phyloP scores from a whole-genome alignment of 2,113 vertebrate genomes.

The Charadrius vociferus region DNA sequence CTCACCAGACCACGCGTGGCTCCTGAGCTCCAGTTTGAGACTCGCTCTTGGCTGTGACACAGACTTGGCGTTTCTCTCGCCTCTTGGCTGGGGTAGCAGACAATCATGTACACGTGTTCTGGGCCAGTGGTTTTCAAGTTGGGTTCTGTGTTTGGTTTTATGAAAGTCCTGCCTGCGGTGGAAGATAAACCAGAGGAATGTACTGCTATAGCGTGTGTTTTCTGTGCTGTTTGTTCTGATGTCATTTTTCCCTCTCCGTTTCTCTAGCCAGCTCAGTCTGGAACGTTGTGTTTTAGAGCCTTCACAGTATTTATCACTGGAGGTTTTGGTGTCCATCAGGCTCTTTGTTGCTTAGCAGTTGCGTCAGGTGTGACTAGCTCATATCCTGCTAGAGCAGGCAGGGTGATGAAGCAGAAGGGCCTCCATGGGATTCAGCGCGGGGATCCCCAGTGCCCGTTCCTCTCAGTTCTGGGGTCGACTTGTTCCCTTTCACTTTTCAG shows the following conservation, averaged over 20 bases:
- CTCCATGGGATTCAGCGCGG: not conserved
- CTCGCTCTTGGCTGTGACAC: not conserved
- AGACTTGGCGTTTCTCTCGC: not conserved
- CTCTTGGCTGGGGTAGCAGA: not conserved
- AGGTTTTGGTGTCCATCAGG: not conserved
- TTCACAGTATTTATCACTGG: not conserved
- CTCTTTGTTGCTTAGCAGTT: not conserved
- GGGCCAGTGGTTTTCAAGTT: not conserved
- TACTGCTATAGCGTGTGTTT: not conserved
- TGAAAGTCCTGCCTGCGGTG: not conserved
- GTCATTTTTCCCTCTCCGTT: not conserved
- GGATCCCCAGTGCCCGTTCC: not conserved
- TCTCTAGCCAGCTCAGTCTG: not conserved
- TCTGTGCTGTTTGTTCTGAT: not conserved
- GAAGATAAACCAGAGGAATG: not conserved
- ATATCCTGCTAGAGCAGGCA: not conserved
- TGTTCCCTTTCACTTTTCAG: not conserved
- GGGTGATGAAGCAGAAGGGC: not conserved
- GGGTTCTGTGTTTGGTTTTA: not conserved
- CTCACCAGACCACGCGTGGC: fast-evolving
- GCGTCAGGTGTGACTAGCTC: not conserved
- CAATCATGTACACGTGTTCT: not conserved
- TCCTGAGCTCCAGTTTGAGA: not conserved
- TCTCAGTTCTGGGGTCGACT: not conserved
- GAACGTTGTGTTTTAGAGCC: not conserved